A percentile compares a stretch with the other conserved stretches of the same genome.
phyloP scores from a whole-genome alignment of 2,888 invertebrate genomes.

The Dioctria linearis region DNA sequence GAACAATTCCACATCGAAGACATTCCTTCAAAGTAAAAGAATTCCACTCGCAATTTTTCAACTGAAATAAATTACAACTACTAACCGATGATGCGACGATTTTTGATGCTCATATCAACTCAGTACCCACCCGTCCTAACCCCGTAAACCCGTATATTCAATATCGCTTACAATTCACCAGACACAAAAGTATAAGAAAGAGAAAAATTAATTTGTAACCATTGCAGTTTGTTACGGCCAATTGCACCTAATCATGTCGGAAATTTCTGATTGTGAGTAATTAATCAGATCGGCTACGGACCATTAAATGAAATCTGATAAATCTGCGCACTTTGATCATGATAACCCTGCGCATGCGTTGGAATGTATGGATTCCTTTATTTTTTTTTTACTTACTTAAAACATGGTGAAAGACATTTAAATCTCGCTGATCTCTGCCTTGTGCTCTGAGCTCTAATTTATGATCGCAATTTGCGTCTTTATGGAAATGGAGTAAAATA shows the following conservation, averaged over 20 bases:
- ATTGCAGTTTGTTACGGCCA: conserved; percentile 35
- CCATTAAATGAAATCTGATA: conserved; percentile 3
- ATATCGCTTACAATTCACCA: too few species aligned
- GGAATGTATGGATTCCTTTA: too few species aligned
- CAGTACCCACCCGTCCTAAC: too few species aligned
- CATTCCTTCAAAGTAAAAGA: too few species aligned
- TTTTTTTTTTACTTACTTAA: too few species aligned
- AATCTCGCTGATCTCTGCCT: neutral
- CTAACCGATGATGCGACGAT: too few species aligned
- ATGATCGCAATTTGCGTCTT: neutral
- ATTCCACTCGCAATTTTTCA: too few species aligned
- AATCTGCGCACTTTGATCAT: conserved; percentile 34
- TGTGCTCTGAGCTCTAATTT: neutral
- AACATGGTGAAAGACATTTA: neutral
- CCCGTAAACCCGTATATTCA: too few species aligned
- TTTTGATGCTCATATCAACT: too few species aligned
- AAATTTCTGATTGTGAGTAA: conserved; percentile 15
- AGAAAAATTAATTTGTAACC: conserved; percentile 17
- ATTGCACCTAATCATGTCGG: conserved; percentile 39
- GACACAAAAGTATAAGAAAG: neutral
- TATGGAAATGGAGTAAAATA: neutral
- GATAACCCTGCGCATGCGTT: conserved; percentile 2
- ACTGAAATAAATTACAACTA: too few species aligned
- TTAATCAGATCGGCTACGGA: conserved; percentile 14
- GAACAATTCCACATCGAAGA: too few species aligned